Percentiles rank a stretch among this genome's conserved stretches.
Evolutionary conservation across 2,113 vertebrate genomes (phyloP).

Genomic region (Natator depressus): DNA sequence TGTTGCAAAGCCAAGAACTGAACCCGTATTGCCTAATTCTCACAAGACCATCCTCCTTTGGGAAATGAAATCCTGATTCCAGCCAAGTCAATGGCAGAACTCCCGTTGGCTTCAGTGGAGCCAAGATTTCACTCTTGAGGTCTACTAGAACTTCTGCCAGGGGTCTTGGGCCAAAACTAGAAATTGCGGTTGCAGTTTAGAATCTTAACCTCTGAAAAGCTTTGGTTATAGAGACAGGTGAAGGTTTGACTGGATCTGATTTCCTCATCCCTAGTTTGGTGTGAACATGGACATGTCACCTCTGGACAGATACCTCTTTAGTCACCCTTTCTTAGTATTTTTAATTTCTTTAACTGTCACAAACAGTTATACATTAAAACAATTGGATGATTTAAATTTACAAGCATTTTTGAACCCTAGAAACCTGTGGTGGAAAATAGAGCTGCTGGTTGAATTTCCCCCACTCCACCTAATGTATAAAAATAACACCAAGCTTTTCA

Average conservation of each 20-base stretch:
- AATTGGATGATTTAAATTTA: neutral
- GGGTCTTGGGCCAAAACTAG: neutral
- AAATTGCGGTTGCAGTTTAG: neutral
- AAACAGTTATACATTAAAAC: neutral
- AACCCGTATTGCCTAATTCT: neutral
- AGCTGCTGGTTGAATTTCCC: constrained; percentile 30
- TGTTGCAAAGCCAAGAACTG: no score
- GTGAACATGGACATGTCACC: no score
- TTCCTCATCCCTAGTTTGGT: neutral
- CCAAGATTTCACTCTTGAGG: neutral
- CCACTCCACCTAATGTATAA: constrained; percentile 50
- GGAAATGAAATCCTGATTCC: neutral
- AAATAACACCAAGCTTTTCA: constrained; percentile 61
- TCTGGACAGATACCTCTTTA: neutral
- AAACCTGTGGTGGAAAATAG: constrained; percentile 29
- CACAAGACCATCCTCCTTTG: neutral
- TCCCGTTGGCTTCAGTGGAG: neutral
- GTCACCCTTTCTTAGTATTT: neutral
- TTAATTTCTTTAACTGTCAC: neutral
- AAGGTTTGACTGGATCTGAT: neutral
- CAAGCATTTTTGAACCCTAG: neutral
- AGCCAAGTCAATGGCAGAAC: neutral
- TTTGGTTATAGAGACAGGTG: neutral
- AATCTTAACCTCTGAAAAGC: neutral
- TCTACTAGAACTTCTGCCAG: neutral